These are phyloP conservation scores for Labroides dimidiatus DNA, from an alignment of 2,797 vertebrate genomes.

Conservation along the genomic window DNA sequence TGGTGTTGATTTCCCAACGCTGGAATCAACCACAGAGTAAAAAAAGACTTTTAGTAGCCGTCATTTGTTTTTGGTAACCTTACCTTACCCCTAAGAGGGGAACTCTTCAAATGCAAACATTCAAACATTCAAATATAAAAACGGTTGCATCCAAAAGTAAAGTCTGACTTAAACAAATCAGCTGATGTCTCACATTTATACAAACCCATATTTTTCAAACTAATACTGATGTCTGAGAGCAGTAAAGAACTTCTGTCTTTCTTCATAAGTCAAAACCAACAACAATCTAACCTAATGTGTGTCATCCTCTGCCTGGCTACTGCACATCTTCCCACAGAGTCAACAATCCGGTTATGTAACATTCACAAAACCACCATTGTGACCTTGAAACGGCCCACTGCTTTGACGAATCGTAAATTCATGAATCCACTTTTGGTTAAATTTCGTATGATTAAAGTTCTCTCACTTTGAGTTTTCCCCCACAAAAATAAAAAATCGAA, in stretches of 20 bases:
- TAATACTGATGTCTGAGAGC: too few relatives aligned
- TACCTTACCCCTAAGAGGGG: too few relatives aligned
- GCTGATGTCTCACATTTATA: too few relatives aligned
- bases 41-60: conserved; percentile 15
- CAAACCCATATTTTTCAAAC: too few relatives aligned
- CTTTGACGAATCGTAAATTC: conserved; percentile 36
- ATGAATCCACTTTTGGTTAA: conserved; percentile 18
- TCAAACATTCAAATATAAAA: too few relatives aligned
- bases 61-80: background rate
- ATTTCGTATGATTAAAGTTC: background rate
- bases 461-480: background rate
- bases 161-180: too few relatives aligned
- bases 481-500: conserved; percentile 2
- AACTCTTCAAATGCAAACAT: too few relatives aligned
- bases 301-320: conserved; percentile 20
- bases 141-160: too few relatives aligned
- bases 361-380: conserved; percentile 11
- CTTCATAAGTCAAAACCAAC: background rate
- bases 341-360: conserved; percentile 53
- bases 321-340: conserved; percentile 14
- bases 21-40: conserved; percentile 15
- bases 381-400: conserved; percentile 42
- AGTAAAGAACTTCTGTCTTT: too few relatives aligned
- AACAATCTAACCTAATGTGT: conserved; percentile 11
- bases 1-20: conserved; percentile 31